Conservation (phyloP, 2,888 invertebrate species). For the Acronicta psi region DNA sequence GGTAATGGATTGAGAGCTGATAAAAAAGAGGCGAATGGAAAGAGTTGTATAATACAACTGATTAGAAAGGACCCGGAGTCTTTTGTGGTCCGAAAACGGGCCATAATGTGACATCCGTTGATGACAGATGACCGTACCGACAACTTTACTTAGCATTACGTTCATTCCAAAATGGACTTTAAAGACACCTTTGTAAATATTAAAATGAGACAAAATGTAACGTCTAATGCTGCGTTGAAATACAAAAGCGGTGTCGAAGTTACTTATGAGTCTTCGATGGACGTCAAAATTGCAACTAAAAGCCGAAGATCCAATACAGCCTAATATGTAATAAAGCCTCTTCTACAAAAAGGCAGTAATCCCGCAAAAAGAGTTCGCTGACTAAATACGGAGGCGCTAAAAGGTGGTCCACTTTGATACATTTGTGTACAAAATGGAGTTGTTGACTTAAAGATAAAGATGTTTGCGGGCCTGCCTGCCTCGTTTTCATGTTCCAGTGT, state of each 20-base stretch:
- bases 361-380: constrained; percentile 67
- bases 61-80: constrained; percentile 67
- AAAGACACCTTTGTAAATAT: background rate
- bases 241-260: fast-evolving
- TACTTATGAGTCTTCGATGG: background rate
- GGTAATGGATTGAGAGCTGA: constrained; percentile 29
- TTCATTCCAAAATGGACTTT: constrained; percentile 44
- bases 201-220: background rate
- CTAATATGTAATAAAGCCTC: fast-evolving
- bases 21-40: constrained; percentile 25
- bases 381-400: constrained; percentile 84
- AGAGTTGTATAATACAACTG: constrained; percentile 57
- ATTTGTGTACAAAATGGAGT: constrained; percentile 58
- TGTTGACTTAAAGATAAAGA: constrained; percentile 74
- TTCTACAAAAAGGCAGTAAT: constrained; percentile 40
- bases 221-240: constrained; percentile 2
- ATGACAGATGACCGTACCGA: constrained; percentile 78
- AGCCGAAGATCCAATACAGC: background rate
- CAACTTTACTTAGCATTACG: constrained; percentile 17
- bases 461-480: constrained; percentile 59
- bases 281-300: background rate
- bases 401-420: constrained; percentile 76
- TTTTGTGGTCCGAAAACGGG: constrained; percentile 63
- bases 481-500: constrained; percentile 62
- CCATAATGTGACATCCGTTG: constrained; percentile 82